Base-by-base conservation (phyloP, 2,797 vertebrate genomes). In the Cercopithecus hamlyni region DNA sequence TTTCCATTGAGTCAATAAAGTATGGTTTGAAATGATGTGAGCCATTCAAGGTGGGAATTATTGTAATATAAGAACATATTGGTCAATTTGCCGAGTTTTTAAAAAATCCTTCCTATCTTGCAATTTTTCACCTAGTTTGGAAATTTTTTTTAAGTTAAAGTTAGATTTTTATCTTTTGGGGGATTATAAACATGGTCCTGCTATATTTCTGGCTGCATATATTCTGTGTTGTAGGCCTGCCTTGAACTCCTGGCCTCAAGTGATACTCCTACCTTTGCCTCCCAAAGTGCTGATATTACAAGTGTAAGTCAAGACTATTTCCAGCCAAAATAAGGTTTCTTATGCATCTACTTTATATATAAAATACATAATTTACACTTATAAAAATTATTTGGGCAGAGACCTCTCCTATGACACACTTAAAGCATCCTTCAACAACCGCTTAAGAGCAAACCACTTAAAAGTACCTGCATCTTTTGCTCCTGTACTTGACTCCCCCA, bases 21-120 rank as follows among this genome's bases (percentile, higher is more conserved):
- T 82, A 36, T 64, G 48, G 36, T 48, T 73, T 30, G 57, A 57
- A 88, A 90, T 33, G 41, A 61, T 67, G 2, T 90, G 75, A 58
- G 3, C 57, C 26, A 75, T 73, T 81, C 11, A 83, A 36, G 33
- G 12, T 76, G 26, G 50, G 11, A 77, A 72, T 75, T 76, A 27
- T 86, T 84, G 39, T 20, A 52, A 70, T 64, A 12, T n/a, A 61
- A 20, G 64, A 79, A 84, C 30, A 43, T 75, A 52, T 48, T 20
- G 43, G n/a, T 5, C 19, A 26, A 3, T 80, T 92, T 20, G 55
- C 22, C 85, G 10, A 73, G 50, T 90, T 83, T 17, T 17, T 33
- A 20, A 67, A 91, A 91, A 41, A 87, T 87, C 1, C 17, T 76
- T 92, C 26, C n/a, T 67, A 30, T 75, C 12, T 90, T 90, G 27